A percentile compares a stretch with the other conserved stretches of the same genome.
Evolutionary conservation across 2,113 vertebrate species (phyloP).

Genomic region (Siphamia tubifer): DNA sequence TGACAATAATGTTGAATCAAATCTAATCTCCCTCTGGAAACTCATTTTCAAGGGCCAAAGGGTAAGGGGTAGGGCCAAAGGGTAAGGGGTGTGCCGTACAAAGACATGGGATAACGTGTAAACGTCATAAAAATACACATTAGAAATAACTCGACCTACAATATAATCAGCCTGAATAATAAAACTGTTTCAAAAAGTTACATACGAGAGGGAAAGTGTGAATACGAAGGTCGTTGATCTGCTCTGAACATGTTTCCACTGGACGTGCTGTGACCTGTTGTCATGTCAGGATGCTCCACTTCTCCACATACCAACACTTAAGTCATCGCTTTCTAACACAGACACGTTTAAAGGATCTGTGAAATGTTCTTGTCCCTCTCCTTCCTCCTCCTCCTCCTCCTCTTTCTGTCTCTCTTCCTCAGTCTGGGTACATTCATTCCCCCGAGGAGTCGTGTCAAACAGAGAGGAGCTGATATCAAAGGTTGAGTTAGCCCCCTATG

Average conservation of each 20-base stretch:
- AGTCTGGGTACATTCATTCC: slow-evolving; percentile 9
- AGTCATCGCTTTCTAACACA: slow-evolving; percentile 20
- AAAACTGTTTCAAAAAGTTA: too few species aligned
- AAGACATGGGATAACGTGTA: too few species aligned
- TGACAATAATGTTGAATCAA: too few species aligned
- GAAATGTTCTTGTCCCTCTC: background rate
- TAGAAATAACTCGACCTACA: too few species aligned
- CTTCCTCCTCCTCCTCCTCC: background rate
- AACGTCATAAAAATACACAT: too few species aligned
- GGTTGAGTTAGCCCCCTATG: background rate
- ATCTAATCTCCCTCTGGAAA: too few species aligned
- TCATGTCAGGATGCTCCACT: background rate
- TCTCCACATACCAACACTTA: slow-evolving; percentile 10
- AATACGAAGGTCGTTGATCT: too few species aligned
- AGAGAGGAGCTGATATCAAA: slow-evolving; percentile 45
- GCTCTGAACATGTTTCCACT: background rate
- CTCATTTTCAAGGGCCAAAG: too few species aligned
- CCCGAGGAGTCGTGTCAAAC: slow-evolving; percentile 19
- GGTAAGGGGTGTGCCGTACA: too few species aligned
- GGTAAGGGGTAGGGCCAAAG: too few species aligned
- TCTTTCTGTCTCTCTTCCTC: background rate
- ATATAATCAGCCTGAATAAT: too few species aligned
- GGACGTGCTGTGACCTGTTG: slow-evolving; percentile 7
- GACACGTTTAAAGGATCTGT: slow-evolving; percentile 28
- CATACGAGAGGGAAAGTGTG: too few species aligned